A percentile compares a stretch with the other conserved stretches of the same genome.
These are phyloP conservation scores for Heterodera filipjevi DNA, from an alignment of 2,888 invertebrate species.

Conservation along the genomic window DNA sequence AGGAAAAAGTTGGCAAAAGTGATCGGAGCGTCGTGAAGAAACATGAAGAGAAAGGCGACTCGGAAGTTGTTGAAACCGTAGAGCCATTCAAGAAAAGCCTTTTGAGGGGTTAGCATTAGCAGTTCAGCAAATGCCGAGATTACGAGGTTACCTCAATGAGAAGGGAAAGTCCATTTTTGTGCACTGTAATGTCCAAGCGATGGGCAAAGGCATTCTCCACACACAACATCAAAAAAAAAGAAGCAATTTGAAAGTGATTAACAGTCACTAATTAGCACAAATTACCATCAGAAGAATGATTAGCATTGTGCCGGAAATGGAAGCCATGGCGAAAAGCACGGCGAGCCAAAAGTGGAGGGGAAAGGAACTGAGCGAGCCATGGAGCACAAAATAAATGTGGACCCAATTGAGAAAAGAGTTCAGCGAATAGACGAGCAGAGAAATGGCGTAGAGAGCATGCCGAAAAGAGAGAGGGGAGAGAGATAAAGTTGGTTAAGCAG, in stretches of 20 bases:
- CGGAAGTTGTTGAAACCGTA: slow-evolving; percentile 64
- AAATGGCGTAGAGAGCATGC: slow-evolving; percentile 64
- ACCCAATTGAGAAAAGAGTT: slow-evolving; percentile 62
- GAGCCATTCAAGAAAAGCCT: slow-evolving; percentile 28
- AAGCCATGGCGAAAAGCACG: slow-evolving; percentile 36
- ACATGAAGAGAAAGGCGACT: slow-evolving; percentile 63
- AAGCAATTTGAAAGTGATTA: slow-evolving; percentile 7
- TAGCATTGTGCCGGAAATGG: slow-evolving; percentile 61
- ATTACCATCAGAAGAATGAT: slow-evolving; percentile 57
- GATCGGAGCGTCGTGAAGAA: slow-evolving; percentile 63
- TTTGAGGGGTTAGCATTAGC: too few relatives aligned
- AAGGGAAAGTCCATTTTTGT: slow-evolving; percentile 61
- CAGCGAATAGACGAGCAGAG: slow-evolving; percentile 60
- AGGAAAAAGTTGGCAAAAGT: slow-evolving; percentile 64
- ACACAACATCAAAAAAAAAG: slow-evolving; percentile 55
- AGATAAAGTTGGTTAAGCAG: background rate
- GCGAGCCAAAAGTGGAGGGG: slow-evolving; percentile 60
- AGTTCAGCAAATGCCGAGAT: background rate
- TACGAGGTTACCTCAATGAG: slow-evolving; percentile 55
- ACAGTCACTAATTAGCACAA: background rate
- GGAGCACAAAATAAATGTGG: slow-evolving; percentile 57
- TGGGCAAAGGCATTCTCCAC: slow-evolving; percentile 65
- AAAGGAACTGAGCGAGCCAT: slow-evolving; percentile 61
- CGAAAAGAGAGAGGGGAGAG: background rate
- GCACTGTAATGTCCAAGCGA: slow-evolving; percentile 59